A percentile compares a stretch with the other conserved stretches of the same genome.
Conservation (phyloP, 64 coral and sea anemone species). For the Dendrophyllia cribrosa region DNA sequence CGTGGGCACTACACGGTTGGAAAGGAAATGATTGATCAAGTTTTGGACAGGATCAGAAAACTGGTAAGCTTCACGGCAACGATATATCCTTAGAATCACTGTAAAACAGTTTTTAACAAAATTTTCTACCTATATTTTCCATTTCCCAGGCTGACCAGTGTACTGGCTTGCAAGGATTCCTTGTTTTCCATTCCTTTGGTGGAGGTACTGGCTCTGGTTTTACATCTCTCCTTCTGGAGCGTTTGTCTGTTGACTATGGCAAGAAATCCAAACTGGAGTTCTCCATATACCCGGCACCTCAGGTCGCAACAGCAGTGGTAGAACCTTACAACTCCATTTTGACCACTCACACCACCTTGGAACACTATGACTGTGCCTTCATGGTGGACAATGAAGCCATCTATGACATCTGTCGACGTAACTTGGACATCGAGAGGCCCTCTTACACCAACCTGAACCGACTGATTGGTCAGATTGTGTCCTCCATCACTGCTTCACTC, state of each 20-base stretch:
- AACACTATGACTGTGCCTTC: slow-evolving; percentile 41
- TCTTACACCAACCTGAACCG: slow-evolving; percentile 44
- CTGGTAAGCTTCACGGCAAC: not conserved
- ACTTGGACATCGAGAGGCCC: slow-evolving; percentile 30
- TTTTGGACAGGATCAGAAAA: slow-evolving; percentile 25
- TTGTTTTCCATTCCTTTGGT: slow-evolving; percentile 59
- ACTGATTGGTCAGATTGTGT: slow-evolving; percentile 43
- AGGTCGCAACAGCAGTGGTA: slow-evolving; percentile 41
- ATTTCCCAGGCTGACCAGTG: slow-evolving; percentile 36
- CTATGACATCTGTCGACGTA: slow-evolving; percentile 38
- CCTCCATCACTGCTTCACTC: slow-evolving; percentile 36
- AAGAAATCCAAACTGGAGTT: slow-evolving; percentile 60
- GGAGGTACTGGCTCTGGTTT: slow-evolving; percentile 33
- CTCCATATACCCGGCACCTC: slow-evolving; percentile 43
- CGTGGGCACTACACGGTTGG: slow-evolving; percentile 19
- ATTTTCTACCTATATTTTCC: too few species aligned
- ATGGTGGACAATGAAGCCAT: slow-evolving; percentile 42
- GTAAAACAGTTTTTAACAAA: too few species aligned
- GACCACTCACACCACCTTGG: slow-evolving; percentile 42
- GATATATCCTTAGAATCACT: too few species aligned
- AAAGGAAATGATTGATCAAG: slow-evolving; percentile 13
- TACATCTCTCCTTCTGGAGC: slow-evolving; percentile 20
- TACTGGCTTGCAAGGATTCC: slow-evolving; percentile 55
- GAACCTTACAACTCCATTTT: slow-evolving; percentile 63
- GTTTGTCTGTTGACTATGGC: slow-evolving; percentile 36